Evolutionary conservation across 2,888 invertebrate genomes (phyloP).

Genomic region (Agrochola litura): DNA sequence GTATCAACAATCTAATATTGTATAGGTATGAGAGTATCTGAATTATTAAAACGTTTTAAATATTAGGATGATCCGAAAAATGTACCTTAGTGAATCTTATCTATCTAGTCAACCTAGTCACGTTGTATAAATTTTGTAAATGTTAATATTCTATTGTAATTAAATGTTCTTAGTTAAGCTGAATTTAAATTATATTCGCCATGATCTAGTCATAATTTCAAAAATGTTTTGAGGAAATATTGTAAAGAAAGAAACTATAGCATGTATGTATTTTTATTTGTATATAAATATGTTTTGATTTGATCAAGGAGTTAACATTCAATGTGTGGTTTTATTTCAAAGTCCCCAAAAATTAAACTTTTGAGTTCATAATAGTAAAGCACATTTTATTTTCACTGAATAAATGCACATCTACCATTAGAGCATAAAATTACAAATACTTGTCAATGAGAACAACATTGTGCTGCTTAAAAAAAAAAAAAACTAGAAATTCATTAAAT

Average conservation of each 20-base stretch:
- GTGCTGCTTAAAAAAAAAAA: slow-evolving; percentile 37
- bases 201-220: slow-evolving; percentile 46
- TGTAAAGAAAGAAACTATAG: slow-evolving; percentile 53
- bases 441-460: slow-evolving; percentile 10
- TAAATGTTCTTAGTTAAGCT: slow-evolving; percentile 35
- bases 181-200: slow-evolving; percentile 37
- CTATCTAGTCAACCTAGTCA: slow-evolving; percentile 66
- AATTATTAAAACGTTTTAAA: slow-evolving; percentile 22
- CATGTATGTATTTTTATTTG: slow-evolving; percentile 51
- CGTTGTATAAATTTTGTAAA: slow-evolving; percentile 70
- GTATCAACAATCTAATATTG: slow-evolving; percentile 1
- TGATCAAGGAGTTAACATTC: slow-evolving; percentile 59
- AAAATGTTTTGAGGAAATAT: slow-evolving; percentile 39
- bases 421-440: slow-evolving; percentile 19
- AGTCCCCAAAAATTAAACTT: slow-evolving; percentile 60
- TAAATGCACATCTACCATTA: slow-evolving; percentile 58
- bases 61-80: slow-evolving; percentile 27
- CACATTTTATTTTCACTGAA: slow-evolving; percentile 65
- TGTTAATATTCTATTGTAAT: slow-evolving; percentile 60
- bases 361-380: slow-evolving; percentile 56
- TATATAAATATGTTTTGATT: slow-evolving; percentile 71
- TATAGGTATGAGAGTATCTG: slow-evolving; percentile 17
- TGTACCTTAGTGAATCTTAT: slow-evolving; percentile 44
- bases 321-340: slow-evolving; percentile 57
- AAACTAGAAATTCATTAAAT: slow-evolving; percentile 24